Evolutionary conservation across 2,888 invertebrate genomes (phyloP), one percentile per base, ranked within the genome.

Genomic region (Icerya purchasi): DNA sequence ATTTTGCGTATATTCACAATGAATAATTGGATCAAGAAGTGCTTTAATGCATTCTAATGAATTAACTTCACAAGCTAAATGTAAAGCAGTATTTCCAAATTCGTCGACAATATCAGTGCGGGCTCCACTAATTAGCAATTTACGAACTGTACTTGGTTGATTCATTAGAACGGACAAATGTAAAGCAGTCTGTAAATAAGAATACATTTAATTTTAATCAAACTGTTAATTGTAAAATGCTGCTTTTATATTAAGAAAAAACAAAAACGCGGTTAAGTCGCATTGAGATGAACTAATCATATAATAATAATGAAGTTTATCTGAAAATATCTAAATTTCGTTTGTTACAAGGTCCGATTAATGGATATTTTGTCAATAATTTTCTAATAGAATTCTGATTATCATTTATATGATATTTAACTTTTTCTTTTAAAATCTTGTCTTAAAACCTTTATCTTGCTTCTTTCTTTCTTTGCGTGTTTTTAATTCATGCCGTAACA

Each of bases 11-110:
- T 22, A 21, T 22, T 60, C 60, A 19, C 19, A 49, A n/a, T 5
- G 3, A 2, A 1, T 56, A 23, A 60, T 22, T 3, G 19, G 53
- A 49, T 25, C 19, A 1, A 56, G 25, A 22, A 60, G 25, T 5
- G 56, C 56, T 20, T 56, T 51, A 2, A 60, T 56, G n/a, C 56
- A 60, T 22, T 79, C 77, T 36, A 81, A 67, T 68, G 86, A 79
- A 5, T 85, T 85, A 20, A 76, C 74, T 62, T 77, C 74, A 61
- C 86, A 83, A 0, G 92, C 91, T 62, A 90, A 75, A 71, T 93
- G 93, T 5, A 93, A 73, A 0, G 92, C 82, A 0, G 90, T 91
- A 70, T 91, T 87, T 2, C 93, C 93, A 62, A 78, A 74, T 58
- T 78, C 73, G 69, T 91, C 88, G 56, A 86, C 75, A 54, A 78